phyloP scores from a whole-genome alignment of 2,797 vertebrate genomes.

The Pseudopleuronectes americanus region DNA sequence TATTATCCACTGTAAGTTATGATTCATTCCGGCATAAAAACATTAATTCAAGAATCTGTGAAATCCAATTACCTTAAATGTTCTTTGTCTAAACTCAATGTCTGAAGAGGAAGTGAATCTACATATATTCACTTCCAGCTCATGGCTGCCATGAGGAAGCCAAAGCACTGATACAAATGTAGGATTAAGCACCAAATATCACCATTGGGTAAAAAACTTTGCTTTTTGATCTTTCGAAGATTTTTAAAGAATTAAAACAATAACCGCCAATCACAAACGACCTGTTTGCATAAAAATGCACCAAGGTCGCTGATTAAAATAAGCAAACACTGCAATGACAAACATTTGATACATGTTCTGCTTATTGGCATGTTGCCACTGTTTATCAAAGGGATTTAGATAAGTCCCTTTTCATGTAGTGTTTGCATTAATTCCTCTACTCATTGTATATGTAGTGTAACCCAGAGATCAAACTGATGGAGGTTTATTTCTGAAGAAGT shows the following conservation, averaged over 20 bases:
- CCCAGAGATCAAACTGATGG: constrained; percentile 22
- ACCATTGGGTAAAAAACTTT: constrained; percentile 3
- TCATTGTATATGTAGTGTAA: constrained; percentile 16
- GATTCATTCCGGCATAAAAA: constrained; percentile 16
- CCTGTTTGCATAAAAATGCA: background rate
- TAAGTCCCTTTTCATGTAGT: constrained; percentile 19
- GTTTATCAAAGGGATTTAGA: constrained; percentile 51
- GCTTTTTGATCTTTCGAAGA: background rate
- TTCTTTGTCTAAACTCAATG: constrained; percentile 23
- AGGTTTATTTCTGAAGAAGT: constrained; percentile 4
- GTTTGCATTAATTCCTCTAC: constrained; percentile 27
- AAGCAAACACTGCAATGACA: constrained; percentile 9
- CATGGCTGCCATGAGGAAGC: constrained; percentile 17
- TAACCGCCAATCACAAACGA: background rate
- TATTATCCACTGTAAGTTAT: background rate
- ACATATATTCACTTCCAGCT: background rate
- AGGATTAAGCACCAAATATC: background rate
- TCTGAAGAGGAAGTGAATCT: background rate
- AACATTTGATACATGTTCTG: constrained; percentile 27
- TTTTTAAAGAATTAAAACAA: background rate
- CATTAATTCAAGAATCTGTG: constrained; percentile 19
- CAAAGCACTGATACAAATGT: constrained; percentile 3
- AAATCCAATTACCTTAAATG: constrained; percentile 29
- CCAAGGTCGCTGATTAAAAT: constrained; percentile 12
- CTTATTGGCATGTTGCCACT: constrained; percentile 42